These are phyloP conservation scores for Astatotilapia flaviijosephi DNA, from an alignment of 2,113 vertebrate species.

Conservation along the genomic window DNA sequence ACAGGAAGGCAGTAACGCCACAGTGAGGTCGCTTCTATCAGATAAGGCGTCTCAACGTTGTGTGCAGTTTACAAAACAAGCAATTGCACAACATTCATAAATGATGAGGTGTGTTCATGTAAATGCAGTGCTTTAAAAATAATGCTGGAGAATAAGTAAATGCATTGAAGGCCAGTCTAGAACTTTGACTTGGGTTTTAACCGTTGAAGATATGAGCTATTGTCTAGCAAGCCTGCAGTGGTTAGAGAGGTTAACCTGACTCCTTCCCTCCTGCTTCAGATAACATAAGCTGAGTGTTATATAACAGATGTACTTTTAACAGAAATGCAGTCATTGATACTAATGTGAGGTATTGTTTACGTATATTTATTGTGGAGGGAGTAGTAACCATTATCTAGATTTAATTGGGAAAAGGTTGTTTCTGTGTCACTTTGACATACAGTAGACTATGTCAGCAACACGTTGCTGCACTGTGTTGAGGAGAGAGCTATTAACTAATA, in stretches of 20 bases:
- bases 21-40: neutral
- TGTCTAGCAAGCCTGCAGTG: neutral
- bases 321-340: neutral
- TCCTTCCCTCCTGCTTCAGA: neutral
- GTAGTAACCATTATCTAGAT: neutral
- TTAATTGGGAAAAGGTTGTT: neutral
- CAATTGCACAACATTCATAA: neutral
- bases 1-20: neutral
- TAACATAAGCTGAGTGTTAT: neutral
- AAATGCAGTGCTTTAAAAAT: neutral
- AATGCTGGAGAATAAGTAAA: neutral
- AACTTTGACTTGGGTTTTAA: neutral
- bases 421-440: neutral
- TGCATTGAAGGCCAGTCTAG: neutral
- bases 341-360: neutral
- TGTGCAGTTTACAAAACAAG: neutral
- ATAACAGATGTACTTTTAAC: neutral
- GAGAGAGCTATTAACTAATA: neutral
- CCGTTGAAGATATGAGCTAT: neutral
- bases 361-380: neutral
- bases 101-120: neutral
- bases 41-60: neutral
- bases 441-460: neutral
- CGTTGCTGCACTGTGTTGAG: fast-evolving
- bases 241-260: neutral